These are phyloP conservation scores for Calidris pugnax DNA, from an alignment of 2,113 vertebrate genomes.

Conservation along the genomic window DNA sequence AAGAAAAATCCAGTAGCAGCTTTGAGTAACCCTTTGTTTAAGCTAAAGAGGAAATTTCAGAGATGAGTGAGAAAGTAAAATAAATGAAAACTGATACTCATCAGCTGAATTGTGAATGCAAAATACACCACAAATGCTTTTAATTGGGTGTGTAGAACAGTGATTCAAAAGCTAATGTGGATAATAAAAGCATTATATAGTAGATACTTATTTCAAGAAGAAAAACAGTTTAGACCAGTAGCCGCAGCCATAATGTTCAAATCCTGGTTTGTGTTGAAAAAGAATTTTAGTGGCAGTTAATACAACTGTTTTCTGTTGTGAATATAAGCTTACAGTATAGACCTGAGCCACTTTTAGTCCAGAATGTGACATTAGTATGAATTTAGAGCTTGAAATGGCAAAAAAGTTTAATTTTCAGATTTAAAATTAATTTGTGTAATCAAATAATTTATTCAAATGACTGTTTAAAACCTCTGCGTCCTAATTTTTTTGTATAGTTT, in stretches of 20 bases:
- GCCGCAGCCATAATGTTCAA: not conserved
- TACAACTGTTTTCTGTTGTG: not conserved
- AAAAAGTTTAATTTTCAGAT: not conserved
- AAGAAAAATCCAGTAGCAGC: not conserved
- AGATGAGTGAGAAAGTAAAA: slow-evolving; percentile 27
- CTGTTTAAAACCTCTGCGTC: not conserved
- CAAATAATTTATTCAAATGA: not conserved
- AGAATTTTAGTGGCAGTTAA: not conserved
- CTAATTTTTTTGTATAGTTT: not conserved
- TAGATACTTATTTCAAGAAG: not conserved
- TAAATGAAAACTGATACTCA: not conserved
- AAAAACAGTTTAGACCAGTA: not conserved
- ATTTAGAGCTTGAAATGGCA: not conserved
- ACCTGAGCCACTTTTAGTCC: not conserved
- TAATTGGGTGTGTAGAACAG: not conserved
- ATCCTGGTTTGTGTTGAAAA: not conserved
- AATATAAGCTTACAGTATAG: not conserved
- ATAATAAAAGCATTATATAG: not conserved
- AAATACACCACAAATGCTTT: not conserved
- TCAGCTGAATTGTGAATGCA: not conserved
- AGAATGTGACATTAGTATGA: not conserved
- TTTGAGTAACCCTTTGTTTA: slow-evolving; percentile 1
- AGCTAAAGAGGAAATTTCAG: slow-evolving; percentile 14
- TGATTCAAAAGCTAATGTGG: not conserved
- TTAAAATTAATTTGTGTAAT: not conserved